A percentile compares a stretch with the other conserved stretches of the same genome.
phyloP scores from a whole-genome alignment of 2,888 invertebrate genomes.

The Plusia festucae region DNA sequence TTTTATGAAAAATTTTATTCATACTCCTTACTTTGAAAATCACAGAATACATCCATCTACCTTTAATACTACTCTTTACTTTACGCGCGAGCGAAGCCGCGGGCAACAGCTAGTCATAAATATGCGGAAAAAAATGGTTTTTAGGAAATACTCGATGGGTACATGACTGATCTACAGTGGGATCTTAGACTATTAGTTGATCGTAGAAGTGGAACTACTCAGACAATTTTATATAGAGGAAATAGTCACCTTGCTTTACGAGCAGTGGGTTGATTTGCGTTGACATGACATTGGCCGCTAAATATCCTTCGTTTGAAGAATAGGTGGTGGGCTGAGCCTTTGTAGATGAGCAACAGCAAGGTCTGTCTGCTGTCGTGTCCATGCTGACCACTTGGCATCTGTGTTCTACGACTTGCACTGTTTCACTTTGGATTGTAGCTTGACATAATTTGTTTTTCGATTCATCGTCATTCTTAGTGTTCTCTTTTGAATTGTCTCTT shows the following conservation, averaged over 20 bases:
- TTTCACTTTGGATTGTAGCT: slow-evolving; percentile 17
- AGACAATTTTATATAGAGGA: background rate
- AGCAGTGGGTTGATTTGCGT: slow-evolving; percentile 65
- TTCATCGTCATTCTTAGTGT: background rate
- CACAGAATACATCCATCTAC: no score
- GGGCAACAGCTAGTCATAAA: no score
- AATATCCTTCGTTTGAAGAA: slow-evolving; percentile 48
- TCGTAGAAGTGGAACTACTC: no score
- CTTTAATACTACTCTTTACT: no score
- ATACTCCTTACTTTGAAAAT: no score
- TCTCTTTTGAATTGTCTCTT: background rate
- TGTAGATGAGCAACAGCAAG: slow-evolving; percentile 56
- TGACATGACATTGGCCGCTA: slow-evolving; percentile 48
- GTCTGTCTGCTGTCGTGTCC: slow-evolving; percentile 72
- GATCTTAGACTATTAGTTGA: no score
- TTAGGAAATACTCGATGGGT: no score
- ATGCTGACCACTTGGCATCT: slow-evolving; percentile 48
- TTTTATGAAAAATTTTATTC: no score
- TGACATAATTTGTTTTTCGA: slow-evolving; percentile 45
- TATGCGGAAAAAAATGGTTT: no score
- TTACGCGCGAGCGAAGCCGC: no score
- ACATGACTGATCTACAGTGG: no score
- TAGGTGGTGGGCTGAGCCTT: no score
- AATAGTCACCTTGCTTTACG: slow-evolving; percentile 55
- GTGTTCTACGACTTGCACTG: background rate